Percentiles rank a stretch among this genome's conserved stretches.
These are phyloP conservation scores for Acanthosepion esculentum DNA, from an alignment of 2,888 invertebrate genomes.

Conservation along the genomic window DNA sequence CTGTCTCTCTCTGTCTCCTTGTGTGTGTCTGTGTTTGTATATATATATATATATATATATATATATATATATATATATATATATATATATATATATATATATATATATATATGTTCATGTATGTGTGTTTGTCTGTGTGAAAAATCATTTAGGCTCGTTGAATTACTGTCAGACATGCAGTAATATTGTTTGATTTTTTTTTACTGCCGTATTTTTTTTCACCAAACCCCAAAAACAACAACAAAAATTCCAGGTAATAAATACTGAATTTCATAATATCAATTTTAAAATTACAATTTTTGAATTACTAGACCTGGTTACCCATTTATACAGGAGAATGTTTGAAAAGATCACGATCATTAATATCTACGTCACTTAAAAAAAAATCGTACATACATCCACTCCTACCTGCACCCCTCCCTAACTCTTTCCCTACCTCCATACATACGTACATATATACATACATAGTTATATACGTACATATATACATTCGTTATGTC, in stretches of 20 bases:
- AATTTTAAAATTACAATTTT: background rate
- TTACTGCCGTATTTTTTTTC: too few relatives aligned
- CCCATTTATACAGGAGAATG: background rate
- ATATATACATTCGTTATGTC: background rate
- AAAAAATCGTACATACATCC: too few relatives aligned
- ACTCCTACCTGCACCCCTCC: too few relatives aligned
- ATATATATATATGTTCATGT: background rate
- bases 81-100: background rate
- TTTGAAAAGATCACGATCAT: background rate
- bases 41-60: conserved; percentile 34
- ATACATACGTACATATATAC: background rate
- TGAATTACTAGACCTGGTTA: background rate
- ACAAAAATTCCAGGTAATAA: too few relatives aligned
- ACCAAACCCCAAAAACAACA: too few relatives aligned
- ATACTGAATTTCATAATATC: background rate
- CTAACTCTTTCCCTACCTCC: too few relatives aligned
- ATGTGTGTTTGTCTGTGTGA: background rate
- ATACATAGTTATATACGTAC: background rate
- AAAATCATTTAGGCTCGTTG: too few relatives aligned
- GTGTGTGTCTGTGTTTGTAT: background rate
- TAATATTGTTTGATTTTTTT: background rate
- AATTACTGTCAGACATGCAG: too few relatives aligned
- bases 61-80: conserved; percentile 35
- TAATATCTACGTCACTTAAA: too few relatives aligned
- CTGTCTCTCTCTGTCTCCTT: background rate